Evolutionary conservation across 2,888 invertebrate species (phyloP), one percentile per base, ranked within the genome.

Genomic region (Eupithecia exiguata): DNA sequence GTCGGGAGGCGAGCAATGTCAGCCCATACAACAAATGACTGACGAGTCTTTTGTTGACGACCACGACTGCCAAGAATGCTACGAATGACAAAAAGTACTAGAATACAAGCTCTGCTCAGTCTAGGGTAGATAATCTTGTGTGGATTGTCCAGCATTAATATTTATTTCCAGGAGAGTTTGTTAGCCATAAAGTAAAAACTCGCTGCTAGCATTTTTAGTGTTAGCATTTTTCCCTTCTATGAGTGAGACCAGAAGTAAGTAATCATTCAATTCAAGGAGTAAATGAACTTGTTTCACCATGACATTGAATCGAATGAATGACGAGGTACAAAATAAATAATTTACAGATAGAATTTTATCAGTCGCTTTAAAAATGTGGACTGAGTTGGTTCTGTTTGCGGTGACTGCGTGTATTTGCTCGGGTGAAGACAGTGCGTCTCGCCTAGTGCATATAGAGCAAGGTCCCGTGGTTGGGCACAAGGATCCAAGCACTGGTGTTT

Each of bases 381-480:
- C 58, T 21, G 14, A 25, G 58, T 21, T 58, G 58, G 21, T 58
- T 14, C 14, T 58, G 58, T 58, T 58, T 58, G 58, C 58, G 58
- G 58, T 58, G 14, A 58, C 14, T 14, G 25, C 58, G 5, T 25
- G 58, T 5, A 14, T 58, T 25, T 58, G 58, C 25, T 21, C 58
- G 25, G 21, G 58, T 58, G 58, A 58, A 25, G 58, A 25, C 21
- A 58, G 58, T 12, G 58, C 21, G 21, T 80, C 80, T 5, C 77
- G 72, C 5, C 5, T 79, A 4, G 87, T 89, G 30, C 61, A 81
- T 5, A 84, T 81, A 10, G 36, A 72, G 0, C 88, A 89, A 74
- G 91, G 90, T 0, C 80, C 79, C 0, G 86, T 90, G 40, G 80
- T 82, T 1, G 90, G 91, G 0, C 84, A 82, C 68, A 81, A 80